Evolutionary conservation across 2,888 invertebrate species (phyloP).

Genomic region (Ditula angustiorana): DNA sequence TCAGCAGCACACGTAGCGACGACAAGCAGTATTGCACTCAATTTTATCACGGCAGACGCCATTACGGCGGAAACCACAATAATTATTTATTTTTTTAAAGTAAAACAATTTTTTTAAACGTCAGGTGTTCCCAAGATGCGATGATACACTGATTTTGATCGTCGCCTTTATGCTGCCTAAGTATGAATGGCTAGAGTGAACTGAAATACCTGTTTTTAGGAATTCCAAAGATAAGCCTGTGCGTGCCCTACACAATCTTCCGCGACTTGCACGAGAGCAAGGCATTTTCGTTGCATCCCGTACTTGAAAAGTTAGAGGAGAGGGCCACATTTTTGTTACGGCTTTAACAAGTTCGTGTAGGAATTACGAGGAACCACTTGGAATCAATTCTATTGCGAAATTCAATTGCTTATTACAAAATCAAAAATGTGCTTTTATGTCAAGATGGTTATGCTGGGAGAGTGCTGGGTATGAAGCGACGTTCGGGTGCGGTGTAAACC

Average conservation of each 20-base stretch:
- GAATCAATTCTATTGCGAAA: no score
- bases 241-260: not conserved
- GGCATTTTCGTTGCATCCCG: no score
- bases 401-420: no score
- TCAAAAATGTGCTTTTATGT: no score
- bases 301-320: no score
- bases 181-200: not conserved
- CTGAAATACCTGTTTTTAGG: not conserved
- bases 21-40: slow-evolving; percentile 77
- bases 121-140: slow-evolving; percentile 60
- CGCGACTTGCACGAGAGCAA: no score
- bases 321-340: no score
- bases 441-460: no score
- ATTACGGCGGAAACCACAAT: slow-evolving; percentile 59
- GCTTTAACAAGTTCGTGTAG: no score
- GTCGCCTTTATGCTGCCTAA: slow-evolving; percentile 58
- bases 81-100: slow-evolving; percentile 49
- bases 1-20: slow-evolving; percentile 68
- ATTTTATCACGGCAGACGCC: slow-evolving; percentile 77
- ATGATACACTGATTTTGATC: slow-evolving; percentile 72
- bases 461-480: no score
- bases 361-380: no score
- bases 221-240: not conserved
- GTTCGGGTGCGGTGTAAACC: no score
- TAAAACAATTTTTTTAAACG: slow-evolving; percentile 52